These are phyloP conservation scores for Zygogramma bicolorata DNA, from an alignment of 2,888 invertebrate genomes.

Conservation along the genomic window DNA sequence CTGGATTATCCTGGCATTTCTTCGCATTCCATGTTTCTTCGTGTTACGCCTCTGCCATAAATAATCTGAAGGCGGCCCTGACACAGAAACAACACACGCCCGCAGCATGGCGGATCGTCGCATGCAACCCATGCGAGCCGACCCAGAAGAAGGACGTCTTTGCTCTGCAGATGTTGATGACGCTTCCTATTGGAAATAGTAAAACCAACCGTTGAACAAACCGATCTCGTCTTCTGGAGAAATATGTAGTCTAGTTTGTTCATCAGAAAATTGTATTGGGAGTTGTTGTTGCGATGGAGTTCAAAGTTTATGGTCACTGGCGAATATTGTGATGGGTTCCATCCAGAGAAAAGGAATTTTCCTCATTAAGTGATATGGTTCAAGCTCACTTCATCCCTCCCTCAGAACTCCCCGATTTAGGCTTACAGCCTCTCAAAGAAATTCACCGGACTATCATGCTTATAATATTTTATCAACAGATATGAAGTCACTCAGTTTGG, in stretches of 20 bases:
- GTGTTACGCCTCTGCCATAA: constrained; percentile 49
- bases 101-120: constrained; percentile 60
- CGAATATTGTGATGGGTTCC: too few relatives aligned
- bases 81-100: constrained; percentile 62
- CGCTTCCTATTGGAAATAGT: constrained; percentile 53
- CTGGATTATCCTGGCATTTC: not conserved
- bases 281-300: not conserved
- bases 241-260: constrained; percentile 29
- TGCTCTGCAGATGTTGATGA: constrained; percentile 50
- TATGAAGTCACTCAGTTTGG: too few relatives aligned
- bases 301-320: too few relatives aligned
- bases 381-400: too few relatives aligned
- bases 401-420: too few relatives aligned
- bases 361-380: too few relatives aligned
- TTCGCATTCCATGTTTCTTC: not conserved
- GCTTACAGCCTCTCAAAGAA: too few relatives aligned
- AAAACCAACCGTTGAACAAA: constrained; percentile 47
- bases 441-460: too few relatives aligned
- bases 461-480: too few relatives aligned
- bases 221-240: constrained; percentile 39
- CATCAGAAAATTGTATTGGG: not conserved
- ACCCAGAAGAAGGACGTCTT: not conserved
- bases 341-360: too few relatives aligned
- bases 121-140: not conserved
- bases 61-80: constrained; percentile 59